Evolutionary conservation across 1,140 invertebrate species (phyloP).

Genomic region (Macrobrachium nipponense): DNA sequence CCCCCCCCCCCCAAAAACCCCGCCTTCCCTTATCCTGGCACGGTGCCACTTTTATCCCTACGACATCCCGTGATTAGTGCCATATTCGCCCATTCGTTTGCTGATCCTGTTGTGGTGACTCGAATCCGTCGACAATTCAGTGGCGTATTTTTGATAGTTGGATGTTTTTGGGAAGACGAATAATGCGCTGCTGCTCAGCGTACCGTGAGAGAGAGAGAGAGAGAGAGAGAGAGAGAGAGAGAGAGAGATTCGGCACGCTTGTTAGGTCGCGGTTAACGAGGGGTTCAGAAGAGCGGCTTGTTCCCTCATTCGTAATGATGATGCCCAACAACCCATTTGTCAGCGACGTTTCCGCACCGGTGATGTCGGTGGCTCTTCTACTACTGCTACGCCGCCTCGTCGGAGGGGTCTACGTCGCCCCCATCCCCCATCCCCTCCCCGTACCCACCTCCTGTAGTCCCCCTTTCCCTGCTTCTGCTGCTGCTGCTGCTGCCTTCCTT

Average conservation of each 20-base stretch:
- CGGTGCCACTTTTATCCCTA: background rate
- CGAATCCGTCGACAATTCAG: too few species aligned
- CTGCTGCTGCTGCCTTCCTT: background rate
- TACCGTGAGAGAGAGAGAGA: too few species aligned
- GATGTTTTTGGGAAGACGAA: background rate
- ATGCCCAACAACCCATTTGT: constrained; percentile 17
- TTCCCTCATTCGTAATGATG: constrained; percentile 28
- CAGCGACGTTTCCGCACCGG: constrained; percentile 8
- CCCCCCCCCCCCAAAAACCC: background rate
- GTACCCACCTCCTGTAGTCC: background rate
- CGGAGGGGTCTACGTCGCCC: background rate
- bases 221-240: background rate
- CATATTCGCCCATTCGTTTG: too few species aligned
- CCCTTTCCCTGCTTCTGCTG: background rate
- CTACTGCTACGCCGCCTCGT: too few species aligned
- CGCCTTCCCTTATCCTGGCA: background rate
- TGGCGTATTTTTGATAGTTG: too few species aligned
- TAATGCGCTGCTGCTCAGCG: background rate
- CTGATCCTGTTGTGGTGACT: too few species aligned
- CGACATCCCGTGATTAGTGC: background rate
- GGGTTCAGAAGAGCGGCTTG: constrained; percentile 17
- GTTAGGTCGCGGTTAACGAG: constrained; percentile 17
- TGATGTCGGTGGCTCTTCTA: background rate
- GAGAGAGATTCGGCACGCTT: background rate
- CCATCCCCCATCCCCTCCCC: too few species aligned